A percentile compares a stretch with the other conserved stretches of the same genome.
Evolutionary conservation across 2,113 vertebrate species (phyloP).

Genomic region (Perca fluviatilis): DNA sequence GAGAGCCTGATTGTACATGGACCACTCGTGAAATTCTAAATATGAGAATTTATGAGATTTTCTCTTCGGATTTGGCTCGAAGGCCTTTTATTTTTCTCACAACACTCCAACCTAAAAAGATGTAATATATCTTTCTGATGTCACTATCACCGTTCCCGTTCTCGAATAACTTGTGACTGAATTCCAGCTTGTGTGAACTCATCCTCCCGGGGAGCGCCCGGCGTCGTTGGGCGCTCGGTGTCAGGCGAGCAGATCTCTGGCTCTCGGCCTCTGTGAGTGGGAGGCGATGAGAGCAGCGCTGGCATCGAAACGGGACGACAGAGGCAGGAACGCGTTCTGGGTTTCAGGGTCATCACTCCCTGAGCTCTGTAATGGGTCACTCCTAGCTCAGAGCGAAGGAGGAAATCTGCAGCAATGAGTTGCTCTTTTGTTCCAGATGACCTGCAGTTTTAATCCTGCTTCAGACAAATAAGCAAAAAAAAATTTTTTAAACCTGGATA

Average conservation of each 20-base stretch:
- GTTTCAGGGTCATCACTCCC: slow-evolving; percentile 29
- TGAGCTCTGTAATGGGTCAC: too few relatives aligned
- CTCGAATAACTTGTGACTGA: neutral
- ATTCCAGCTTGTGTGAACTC: slow-evolving; percentile 3
- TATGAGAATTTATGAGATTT: neutral
- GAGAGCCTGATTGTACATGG: neutral
- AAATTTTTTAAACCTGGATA: too few relatives aligned
- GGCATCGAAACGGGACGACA: neutral
- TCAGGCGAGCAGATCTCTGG: slow-evolving; percentile 20
- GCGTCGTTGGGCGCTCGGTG: neutral
- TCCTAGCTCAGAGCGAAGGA: neutral
- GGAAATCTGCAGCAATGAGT: slow-evolving; percentile 3
- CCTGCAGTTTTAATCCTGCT: slow-evolving; percentile 38
- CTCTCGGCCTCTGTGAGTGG: slow-evolving; percentile 8
- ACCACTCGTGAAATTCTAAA: neutral
- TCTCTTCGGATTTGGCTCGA: too few relatives aligned
- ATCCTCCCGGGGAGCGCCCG: neutral
- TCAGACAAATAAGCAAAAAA: slow-evolving; percentile 23
- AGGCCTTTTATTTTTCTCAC: too few relatives aligned
- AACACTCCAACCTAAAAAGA: neutral
- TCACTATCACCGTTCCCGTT: neutral
- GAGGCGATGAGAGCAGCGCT: slow-evolving; percentile 36
- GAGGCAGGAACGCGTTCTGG: neutral
- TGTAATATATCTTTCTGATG: neutral
- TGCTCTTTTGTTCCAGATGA: slow-evolving; percentile 12